Percentiles rank a stretch among this genome's conserved stretches.
Evolutionary conservation across 2,113 vertebrate species (phyloP).

Genomic region (Limnothrissa miodon): DNA sequence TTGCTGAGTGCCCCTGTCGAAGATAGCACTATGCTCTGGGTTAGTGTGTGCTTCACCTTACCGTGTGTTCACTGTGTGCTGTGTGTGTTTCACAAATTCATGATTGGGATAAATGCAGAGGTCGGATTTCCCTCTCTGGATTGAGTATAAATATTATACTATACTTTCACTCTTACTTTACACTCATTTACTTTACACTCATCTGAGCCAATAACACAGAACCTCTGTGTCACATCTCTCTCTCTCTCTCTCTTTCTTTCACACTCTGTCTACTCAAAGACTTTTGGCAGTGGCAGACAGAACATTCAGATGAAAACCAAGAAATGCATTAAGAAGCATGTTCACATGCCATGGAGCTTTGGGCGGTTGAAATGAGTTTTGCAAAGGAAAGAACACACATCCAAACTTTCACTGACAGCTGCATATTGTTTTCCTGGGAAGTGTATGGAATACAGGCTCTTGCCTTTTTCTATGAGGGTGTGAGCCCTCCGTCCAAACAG

Average conservation of each 20-base stretch:
- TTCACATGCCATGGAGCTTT: slow-evolving; percentile 14
- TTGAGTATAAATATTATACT: too few species aligned
- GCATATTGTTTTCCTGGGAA: background rate
- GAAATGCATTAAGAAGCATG: slow-evolving; percentile 37
- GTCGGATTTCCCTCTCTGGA: too few species aligned
- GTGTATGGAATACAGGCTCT: background rate
- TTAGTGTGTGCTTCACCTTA: too few species aligned
- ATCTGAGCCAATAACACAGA: background rate
- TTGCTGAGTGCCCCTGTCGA: too few species aligned
- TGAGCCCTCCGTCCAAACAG: background rate
- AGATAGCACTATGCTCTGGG: too few species aligned
- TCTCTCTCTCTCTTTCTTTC: background rate
- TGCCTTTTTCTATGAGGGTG: background rate
- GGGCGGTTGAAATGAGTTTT: background rate
- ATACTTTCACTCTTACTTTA: too few species aligned
- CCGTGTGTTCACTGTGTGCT: too few species aligned
- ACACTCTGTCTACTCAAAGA: background rate
- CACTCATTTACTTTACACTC: too few species aligned
- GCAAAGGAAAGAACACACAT: background rate
- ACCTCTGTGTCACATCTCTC: background rate
- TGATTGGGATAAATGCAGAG: too few species aligned
- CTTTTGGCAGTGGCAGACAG: slow-evolving; percentile 12
- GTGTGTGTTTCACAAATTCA: too few species aligned
- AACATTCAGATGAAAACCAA: slow-evolving; percentile 38
- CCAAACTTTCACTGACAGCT: background rate